Evolutionary conservation across 2,888 invertebrate genomes (phyloP).

Genomic region (Parasteatoda lunata): DNA sequence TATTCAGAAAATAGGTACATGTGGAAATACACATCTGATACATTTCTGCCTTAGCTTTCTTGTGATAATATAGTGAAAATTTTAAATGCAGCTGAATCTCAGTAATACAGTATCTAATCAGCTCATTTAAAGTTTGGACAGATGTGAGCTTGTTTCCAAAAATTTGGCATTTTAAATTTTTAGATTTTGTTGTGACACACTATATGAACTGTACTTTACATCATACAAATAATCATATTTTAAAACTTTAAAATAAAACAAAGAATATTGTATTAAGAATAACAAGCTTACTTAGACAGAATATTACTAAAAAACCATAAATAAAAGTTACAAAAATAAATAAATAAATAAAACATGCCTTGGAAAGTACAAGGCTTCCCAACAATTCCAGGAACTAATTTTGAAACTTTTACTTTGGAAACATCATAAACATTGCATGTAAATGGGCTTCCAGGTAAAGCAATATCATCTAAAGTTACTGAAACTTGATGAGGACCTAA

Average conservation of each 20-base stretch:
- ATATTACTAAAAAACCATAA: slow-evolving; percentile 12
- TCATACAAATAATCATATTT: too few species aligned
- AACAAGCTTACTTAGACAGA: slow-evolving; percentile 1
- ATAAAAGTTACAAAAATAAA: not conserved
- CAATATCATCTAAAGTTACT: slow-evolving; percentile 84
- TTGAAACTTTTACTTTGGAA: slow-evolving; percentile 77
- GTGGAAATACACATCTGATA: too few species aligned
- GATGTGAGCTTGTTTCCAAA: too few species aligned
- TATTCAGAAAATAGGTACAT: too few species aligned
- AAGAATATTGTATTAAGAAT: not conserved
- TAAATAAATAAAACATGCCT: slow-evolving; percentile 71
- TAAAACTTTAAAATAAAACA: slow-evolving; percentile 1
- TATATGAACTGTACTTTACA: too few species aligned
- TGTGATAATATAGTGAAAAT: too few species aligned
- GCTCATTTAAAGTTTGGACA: too few species aligned
- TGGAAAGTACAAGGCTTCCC: slow-evolving; percentile 74
- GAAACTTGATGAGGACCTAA: slow-evolving; percentile 87
- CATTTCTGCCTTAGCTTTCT: too few species aligned
- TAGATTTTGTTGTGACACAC: too few species aligned
- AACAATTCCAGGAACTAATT: slow-evolving; percentile 74
- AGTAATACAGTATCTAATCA: too few species aligned
- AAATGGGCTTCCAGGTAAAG: slow-evolving; percentile 92
- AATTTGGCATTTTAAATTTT: too few species aligned
- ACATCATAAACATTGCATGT: slow-evolving; percentile 96
- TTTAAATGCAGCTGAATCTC: too few species aligned